Base-by-base conservation (phyloP, 2,888 invertebrate genomes). In the Eristalis pertinax region DNA sequence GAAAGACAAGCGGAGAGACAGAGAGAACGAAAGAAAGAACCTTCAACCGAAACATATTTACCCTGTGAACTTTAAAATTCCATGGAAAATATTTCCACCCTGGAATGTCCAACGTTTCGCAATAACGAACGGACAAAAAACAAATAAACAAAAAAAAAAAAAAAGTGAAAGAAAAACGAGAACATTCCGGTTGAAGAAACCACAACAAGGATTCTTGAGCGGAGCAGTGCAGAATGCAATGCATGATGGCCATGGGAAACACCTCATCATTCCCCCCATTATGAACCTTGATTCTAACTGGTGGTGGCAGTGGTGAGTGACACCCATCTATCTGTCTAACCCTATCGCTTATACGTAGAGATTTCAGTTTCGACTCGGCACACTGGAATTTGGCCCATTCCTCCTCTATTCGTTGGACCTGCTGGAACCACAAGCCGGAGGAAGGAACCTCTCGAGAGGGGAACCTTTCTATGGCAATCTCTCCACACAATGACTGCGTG, bases 171-270 rank as follows among this genome's bases (percentile, higher is more conserved):
- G 19, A 73, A 73, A 73, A 73, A 80, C 60, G 68, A 76, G 72
- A 76, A 87, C 84, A 87, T 87, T 87, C 87, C 84, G 80, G 68
- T 73, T 77, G 87, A 84, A 87, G 87, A 84, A 80, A 87, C 87
- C 87, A 80, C 87, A 87, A 79, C 79, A 84, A 87, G 79, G 79
- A 84, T 73, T 86, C 63, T 63, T 79, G 68, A 70, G 79, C 79
- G 84, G 83, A 75, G 82, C 63, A 50, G 5, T 19, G 60, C 11
- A 84, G 84, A 84, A 84, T 84, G 72, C 79, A 76, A 60, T 84
- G 76, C 75, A 63, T 60, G 50, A 50, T 50, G 74, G 70, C 79
- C 87, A 87, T 87, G 84, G 84, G 87, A 87, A 87, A 75, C 84
- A 87, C 79, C 76, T 84, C 79, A 76, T 84, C 76, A 64, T 87